Evolutionary conservation across 2,797 vertebrate genomes (phyloP).

Genomic region (Sebastes itinus): DNA sequence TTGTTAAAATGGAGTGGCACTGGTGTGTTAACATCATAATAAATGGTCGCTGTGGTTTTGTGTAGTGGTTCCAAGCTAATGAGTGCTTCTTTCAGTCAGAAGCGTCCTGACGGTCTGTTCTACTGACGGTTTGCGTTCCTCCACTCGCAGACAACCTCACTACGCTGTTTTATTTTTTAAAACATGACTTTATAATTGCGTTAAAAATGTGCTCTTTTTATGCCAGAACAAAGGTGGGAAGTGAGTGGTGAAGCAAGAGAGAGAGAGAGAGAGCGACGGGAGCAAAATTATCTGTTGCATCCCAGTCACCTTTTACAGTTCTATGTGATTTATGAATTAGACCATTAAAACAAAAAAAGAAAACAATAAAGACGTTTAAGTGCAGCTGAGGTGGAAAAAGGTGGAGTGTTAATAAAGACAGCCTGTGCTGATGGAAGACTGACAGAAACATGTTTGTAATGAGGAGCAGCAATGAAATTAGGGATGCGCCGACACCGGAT

Average conservation of each 20-base stretch:
- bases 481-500: too few species aligned
- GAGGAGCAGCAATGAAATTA: background rate
- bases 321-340: background rate
- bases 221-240: background rate
- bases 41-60: slow-evolving; percentile 14
- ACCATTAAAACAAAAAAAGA: background rate
- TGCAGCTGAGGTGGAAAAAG: background rate
- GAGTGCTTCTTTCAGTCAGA: background rate
- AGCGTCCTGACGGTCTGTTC: background rate
- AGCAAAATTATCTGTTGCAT: background rate
- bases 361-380: background rate
- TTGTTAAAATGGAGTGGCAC: slow-evolving; percentile 30
- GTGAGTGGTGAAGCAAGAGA: too few species aligned
- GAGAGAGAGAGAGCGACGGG: too few species aligned
- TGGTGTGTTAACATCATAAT: slow-evolving; percentile 16
- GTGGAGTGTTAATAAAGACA: background rate
- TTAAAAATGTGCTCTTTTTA: background rate
- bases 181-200: background rate
- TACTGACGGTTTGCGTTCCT: background rate
- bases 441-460: too few species aligned
- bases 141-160: background rate
- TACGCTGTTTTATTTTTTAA: too few species aligned
- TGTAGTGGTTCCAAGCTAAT: slow-evolving; percentile 21
- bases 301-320: background rate
- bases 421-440: background rate